Conservation (phyloP, 2,888 invertebrate genomes). For the Drosophila niveifrons region DNA sequence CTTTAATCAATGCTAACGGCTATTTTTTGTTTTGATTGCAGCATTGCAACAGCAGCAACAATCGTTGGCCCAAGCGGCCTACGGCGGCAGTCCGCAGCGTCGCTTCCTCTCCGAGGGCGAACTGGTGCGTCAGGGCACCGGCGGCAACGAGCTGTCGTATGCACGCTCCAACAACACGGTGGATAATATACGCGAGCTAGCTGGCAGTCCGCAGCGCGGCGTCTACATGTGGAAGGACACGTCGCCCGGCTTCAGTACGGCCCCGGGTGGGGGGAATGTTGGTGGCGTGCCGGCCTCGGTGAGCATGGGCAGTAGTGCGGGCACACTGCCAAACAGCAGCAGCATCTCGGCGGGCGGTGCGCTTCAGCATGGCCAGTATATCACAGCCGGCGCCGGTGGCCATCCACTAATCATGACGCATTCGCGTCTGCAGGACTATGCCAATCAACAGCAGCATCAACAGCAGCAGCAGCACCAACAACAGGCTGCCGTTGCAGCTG, state of each 20-base stretch:
- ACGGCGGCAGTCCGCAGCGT: slow-evolving; percentile 89
- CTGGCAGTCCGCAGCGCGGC: slow-evolving; percentile 94
- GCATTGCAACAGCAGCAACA: slow-evolving; percentile 71
- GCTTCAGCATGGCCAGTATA: slow-evolving; percentile 82
- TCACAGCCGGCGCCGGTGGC: slow-evolving; percentile 73
- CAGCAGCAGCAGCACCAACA: slow-evolving; percentile 80
- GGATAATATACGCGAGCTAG: slow-evolving; percentile 94
- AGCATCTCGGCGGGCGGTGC: slow-evolving; percentile 45
- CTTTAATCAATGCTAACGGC: too few species aligned
- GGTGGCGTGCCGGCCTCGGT: slow-evolving; percentile 59
- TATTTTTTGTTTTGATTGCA: background rate
- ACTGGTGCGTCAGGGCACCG: slow-evolving; percentile 88
- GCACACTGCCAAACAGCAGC: slow-evolving; percentile 82
- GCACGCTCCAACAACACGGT: slow-evolving; percentile 91
- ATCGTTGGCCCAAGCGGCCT: slow-evolving; percentile 72
- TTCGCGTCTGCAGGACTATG: slow-evolving; percentile 83
- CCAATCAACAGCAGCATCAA: slow-evolving; percentile 74
- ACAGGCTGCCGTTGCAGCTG: slow-evolving; percentile 72
- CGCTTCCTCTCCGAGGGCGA: slow-evolving; percentile 94
- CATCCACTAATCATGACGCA: slow-evolving; percentile 84
- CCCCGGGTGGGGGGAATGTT: slow-evolving; percentile 10
- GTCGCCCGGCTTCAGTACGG: slow-evolving; percentile 87
- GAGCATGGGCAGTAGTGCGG: slow-evolving; percentile 83
- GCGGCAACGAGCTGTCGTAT: slow-evolving; percentile 87
- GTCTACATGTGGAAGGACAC: slow-evolving; percentile 93